Evolutionary conservation across 2,888 invertebrate genomes (phyloP).

Genomic region (Heliconius aoede): DNA sequence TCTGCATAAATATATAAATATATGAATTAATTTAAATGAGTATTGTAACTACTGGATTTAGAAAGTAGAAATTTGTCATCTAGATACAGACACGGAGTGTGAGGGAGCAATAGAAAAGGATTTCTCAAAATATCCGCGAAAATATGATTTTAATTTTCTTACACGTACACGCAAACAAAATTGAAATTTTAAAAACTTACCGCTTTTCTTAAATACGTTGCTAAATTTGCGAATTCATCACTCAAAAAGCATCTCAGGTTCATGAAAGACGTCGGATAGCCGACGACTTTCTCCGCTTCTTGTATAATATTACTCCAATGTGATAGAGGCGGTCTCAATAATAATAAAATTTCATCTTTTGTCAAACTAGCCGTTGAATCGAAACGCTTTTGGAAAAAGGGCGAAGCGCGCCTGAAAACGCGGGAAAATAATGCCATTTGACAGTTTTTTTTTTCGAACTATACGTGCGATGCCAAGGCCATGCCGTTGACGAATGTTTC

Average conservation of each 20-base stretch:
- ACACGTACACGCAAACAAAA: too few species aligned
- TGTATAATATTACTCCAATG: constrained; percentile 78
- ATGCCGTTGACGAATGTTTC: constrained; percentile 40
- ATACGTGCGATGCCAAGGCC: constrained; percentile 36
- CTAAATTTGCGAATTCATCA: constrained; percentile 85
- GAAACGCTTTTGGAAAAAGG: constrained; percentile 72
- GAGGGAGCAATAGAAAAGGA: background rate
- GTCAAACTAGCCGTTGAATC: constrained; percentile 78
- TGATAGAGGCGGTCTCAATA: constrained; percentile 74
- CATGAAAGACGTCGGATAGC: constrained; percentile 85
- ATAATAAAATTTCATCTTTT: constrained; percentile 75
- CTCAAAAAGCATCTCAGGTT: constrained; percentile 84
- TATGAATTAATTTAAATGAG: too few species aligned
- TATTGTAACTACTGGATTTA: too few species aligned
- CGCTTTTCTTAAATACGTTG: constrained; percentile 78
- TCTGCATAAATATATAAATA: too few species aligned
- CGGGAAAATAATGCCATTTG: constrained; percentile 73
- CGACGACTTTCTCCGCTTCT: constrained; percentile 81
- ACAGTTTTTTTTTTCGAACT: constrained; percentile 33
- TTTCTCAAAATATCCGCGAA: background rate
- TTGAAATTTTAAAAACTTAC: constrained; percentile 60
- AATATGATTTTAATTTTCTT: background rate
- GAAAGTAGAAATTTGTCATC: too few species aligned
- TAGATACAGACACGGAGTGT: background rate
- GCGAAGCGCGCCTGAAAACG: constrained; percentile 67